Percentiles rank a stretch among this genome's conserved stretches.
Conservation (phyloP, 2,888 invertebrate species). For the Axea sp. region DNA sequence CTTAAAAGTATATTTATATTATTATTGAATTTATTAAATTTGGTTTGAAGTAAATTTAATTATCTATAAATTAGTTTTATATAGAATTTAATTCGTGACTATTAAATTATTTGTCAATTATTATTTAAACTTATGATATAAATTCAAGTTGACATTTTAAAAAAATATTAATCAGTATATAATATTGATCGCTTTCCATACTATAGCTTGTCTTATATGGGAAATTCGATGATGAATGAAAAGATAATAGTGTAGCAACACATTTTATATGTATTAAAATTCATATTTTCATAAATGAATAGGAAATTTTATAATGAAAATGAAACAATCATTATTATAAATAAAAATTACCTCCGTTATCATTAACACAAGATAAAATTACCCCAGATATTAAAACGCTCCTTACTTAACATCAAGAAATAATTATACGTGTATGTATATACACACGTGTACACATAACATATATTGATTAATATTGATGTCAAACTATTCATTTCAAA, state of each 20-base stretch:
- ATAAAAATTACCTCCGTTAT: neutral
- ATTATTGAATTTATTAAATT: too few species aligned
- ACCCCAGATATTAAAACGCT: neutral
- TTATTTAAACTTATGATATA: too few species aligned
- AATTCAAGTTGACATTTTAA: constrained; percentile 22
- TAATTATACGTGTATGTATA: constrained; percentile 18
- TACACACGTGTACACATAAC: constrained; percentile 24
- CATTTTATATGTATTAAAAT: constrained; percentile 19
- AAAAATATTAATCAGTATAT: constrained; percentile 38
- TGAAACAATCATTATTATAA: neutral
- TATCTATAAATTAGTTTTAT: too few species aligned
- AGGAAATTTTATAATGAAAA: constrained; percentile 3
- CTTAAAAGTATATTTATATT: too few species aligned
- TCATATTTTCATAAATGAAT: constrained; percentile 4
- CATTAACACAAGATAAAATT: too few species aligned
- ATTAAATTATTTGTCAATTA: too few species aligned
- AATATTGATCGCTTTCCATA: constrained; percentile 51
- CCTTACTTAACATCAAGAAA: constrained; percentile 15
- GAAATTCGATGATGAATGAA: constrained; percentile 35
- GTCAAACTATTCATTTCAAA: too few species aligned
- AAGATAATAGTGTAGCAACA: constrained; percentile 1
- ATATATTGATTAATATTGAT: constrained; percentile 34
- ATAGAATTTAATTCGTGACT: neutral
- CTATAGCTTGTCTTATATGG: constrained; percentile 41
- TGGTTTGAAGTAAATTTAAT: too few species aligned